These are phyloP conservation scores for Euproctis similis DNA, from an alignment of 2,888 invertebrate species.

Conservation along the genomic window DNA sequence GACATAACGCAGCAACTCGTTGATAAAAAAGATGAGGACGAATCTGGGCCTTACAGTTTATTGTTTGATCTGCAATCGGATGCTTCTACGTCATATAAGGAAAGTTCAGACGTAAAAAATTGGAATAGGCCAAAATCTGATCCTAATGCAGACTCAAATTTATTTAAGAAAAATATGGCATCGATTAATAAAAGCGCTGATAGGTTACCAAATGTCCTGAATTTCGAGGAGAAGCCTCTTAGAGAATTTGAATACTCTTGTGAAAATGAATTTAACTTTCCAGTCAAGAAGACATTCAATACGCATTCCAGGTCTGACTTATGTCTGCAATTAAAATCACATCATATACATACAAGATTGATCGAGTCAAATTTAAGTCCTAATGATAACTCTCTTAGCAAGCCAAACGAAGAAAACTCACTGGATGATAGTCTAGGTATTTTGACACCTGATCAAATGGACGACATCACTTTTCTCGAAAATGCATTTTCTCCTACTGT, in stretches of 20 bases:
- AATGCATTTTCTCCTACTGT: conserved; percentile 80
- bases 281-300: conserved; percentile 49
- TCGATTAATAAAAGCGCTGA: conserved; percentile 48
- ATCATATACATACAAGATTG: conserved; percentile 48
- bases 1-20: conserved; percentile 60
- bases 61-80: conserved; percentile 70
- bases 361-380: conserved; percentile 61
- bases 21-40: conserved; percentile 62
- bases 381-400: conserved; percentile 62
- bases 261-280: conserved; percentile 52
- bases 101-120: conserved; percentile 30
- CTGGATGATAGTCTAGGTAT: conserved; percentile 91
- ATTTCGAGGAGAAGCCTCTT: conserved; percentile 65
- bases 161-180: conserved; percentile 33
- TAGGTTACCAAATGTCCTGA: conserved; percentile 57
- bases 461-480: conserved; percentile 79
- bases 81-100: conserved; percentile 48
- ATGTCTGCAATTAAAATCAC: conserved; percentile 61
- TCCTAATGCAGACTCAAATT: conserved; percentile 24
- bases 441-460: conserved; percentile 92
- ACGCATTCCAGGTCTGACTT: conserved; percentile 67
- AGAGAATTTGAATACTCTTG: conserved; percentile 70
- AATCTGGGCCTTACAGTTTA: conserved; percentile 78
- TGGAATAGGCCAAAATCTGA: conserved; percentile 40
- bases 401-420: conserved; percentile 84